These are phyloP conservation scores for Cheiracanthium punctorium DNA, from an alignment of 2,888 invertebrate genomes.

Conservation along the genomic window DNA sequence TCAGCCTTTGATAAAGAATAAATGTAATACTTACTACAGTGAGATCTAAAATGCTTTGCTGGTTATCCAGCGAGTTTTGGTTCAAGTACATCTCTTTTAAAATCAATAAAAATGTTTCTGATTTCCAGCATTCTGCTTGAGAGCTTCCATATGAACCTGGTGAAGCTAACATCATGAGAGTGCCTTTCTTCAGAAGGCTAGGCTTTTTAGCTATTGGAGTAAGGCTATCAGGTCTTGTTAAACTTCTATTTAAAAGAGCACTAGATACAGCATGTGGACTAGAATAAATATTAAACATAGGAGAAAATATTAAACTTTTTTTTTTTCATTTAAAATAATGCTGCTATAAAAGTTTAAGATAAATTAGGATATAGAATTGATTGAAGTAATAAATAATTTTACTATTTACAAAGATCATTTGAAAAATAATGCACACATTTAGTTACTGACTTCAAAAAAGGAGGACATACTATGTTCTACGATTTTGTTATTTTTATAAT, in stretches of 20 bases:
- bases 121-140: constrained; percentile 84
- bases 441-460: no score
- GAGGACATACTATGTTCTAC: no score
- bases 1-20: no score
- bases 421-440: no score
- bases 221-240: constrained; percentile 26
- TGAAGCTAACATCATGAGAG: constrained; percentile 40
- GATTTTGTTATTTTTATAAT: no score
- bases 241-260: constrained; percentile 11
- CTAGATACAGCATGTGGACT: constrained; percentile 18
- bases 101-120: constrained; percentile 88
- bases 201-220: constrained; percentile 41
- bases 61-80: constrained; percentile 73
- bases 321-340: no score
- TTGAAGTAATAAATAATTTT: no score
- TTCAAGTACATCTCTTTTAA: constrained; percentile 90
- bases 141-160: constrained; percentile 8
- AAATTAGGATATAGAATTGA: no score
- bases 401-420: no score
- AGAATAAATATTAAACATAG: constrained; percentile 1
- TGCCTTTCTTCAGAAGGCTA: constrained; percentile 49
- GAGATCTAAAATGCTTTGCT: constrained; percentile 19
- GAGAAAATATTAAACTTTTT: no score
- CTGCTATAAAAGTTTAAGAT: no score
- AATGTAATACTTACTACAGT: constrained; percentile 23